phyloP scores from a whole-genome alignment of 2,888 invertebrate genomes.

The Bugula neritina region DNA sequence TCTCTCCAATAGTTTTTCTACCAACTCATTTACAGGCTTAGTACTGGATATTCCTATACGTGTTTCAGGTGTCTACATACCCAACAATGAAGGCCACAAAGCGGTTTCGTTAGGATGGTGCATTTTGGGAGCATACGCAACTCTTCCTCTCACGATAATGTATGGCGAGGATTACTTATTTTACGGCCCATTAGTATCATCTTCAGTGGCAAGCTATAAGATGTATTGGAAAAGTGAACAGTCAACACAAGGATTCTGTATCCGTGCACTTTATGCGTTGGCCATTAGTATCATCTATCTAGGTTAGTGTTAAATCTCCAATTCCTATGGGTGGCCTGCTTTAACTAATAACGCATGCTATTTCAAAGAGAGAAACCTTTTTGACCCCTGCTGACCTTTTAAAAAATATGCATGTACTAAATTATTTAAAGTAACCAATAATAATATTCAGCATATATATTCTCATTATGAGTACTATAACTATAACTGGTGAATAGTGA shows the following conservation, averaged over 20 bases:
- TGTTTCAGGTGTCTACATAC: constrained; percentile 73
- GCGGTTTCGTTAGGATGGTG: constrained; percentile 68
- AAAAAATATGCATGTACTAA: too few relatives aligned
- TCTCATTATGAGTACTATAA: too few relatives aligned
- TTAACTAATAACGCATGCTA: too few relatives aligned
- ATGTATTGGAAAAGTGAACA: constrained; percentile 66
- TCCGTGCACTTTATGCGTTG: constrained; percentile 60
- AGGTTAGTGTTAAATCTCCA: not conserved
- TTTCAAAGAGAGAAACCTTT: too few relatives aligned
- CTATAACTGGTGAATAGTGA: too few relatives aligned
- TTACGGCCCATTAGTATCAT: constrained; percentile 35
- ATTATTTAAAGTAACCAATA: too few relatives aligned
- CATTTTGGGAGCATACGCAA: constrained; percentile 67
- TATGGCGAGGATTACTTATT: constrained; percentile 33
- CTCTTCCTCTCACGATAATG: constrained; percentile 60
- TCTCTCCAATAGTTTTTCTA: too few relatives aligned
- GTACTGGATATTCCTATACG: constrained; percentile 28
- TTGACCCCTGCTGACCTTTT: too few relatives aligned
- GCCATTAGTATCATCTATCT: constrained; percentile 65
- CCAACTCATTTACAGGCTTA: too few relatives aligned
- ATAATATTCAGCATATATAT: too few relatives aligned
- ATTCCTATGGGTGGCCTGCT: too few relatives aligned
- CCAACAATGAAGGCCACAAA: constrained; percentile 83
- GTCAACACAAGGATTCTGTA: constrained; percentile 31
- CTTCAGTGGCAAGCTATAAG: constrained; percentile 59